phyloP scores from a whole-genome alignment of 1,140 invertebrate genomes.

The Chironomus striatipennis region DNA sequence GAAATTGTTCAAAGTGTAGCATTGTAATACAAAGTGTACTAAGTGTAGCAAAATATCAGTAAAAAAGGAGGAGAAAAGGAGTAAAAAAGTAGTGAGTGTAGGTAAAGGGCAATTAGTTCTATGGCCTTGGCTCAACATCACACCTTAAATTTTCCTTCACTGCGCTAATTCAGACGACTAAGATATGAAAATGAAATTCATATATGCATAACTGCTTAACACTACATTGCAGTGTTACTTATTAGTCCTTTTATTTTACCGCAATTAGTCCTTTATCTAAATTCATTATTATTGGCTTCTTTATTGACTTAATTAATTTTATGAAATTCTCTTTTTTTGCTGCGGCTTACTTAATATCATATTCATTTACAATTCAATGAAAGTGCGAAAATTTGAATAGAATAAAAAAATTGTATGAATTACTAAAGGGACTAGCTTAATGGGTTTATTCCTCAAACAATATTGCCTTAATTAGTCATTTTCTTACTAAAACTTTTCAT shows the following conservation, averaged over 20 bases:
- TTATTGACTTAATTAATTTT: constrained; percentile 3
- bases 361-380: constrained; percentile 7
- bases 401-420: not conserved
- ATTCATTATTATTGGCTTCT: constrained; percentile 2
- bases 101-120: too few species aligned
- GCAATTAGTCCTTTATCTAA: constrained; percentile 13
- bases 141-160: not conserved
- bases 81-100: too few species aligned
- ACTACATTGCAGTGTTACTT: constrained; percentile 7
- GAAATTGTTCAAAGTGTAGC: too few species aligned
- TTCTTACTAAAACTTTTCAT: too few species aligned
- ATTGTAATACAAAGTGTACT: too few species aligned
- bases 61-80: too few species aligned
- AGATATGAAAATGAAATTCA: not conserved
- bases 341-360: not conserved
- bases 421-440: not conserved
- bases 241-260: constrained; percentile 14
- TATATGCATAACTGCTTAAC: constrained; percentile 13
- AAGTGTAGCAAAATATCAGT: too few species aligned
- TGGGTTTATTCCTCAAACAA: not conserved
- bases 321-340: not conserved
- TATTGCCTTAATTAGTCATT: too few species aligned
- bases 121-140: constrained; percentile 7
- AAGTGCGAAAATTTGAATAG: constrained; percentile 13
- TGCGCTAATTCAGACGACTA: not conserved